phyloP scores from a whole-genome alignment of 1,140 invertebrate species.

The Drosophila seguyi region DNA sequence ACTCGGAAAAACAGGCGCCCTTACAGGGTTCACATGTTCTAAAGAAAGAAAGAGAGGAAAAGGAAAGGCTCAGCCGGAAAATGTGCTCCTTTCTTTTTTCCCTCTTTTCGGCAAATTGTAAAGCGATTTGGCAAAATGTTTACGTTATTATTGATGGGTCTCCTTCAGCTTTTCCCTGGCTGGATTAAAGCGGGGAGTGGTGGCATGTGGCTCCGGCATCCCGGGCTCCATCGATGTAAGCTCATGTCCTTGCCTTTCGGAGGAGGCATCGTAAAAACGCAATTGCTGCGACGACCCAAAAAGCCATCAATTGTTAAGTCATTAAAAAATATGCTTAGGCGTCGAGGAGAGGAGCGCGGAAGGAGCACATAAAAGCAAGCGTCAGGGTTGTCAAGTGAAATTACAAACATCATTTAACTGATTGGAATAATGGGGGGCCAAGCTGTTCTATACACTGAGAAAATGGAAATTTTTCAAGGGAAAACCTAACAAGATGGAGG shows the following conservation, averaged over 20 bases:
- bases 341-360: background rate
- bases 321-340: slow-evolving; percentile 66
- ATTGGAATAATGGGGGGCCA: slow-evolving; percentile 58
- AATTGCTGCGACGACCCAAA: slow-evolving; percentile 66
- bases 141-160: slow-evolving; percentile 74
- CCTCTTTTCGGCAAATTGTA: slow-evolving; percentile 60
- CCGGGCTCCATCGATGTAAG: slow-evolving; percentile 10
- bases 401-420: slow-evolving; percentile 80
- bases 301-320: slow-evolving; percentile 77
- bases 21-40: slow-evolving; percentile 2
- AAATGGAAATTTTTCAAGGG: background rate
- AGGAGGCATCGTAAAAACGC: slow-evolving; percentile 71
- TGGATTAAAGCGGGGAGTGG: slow-evolving; percentile 16
- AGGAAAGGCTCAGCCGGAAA: slow-evolving; percentile 47
- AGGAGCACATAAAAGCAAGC: slow-evolving; percentile 21
- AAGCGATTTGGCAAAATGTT: slow-evolving; percentile 78
- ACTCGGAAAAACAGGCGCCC: slow-evolving; percentile 19
- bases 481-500: background rate
- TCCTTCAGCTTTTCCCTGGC: background rate
- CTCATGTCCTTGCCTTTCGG: slow-evolving; percentile 49
- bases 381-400: slow-evolving; percentile 63
- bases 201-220: background rate
- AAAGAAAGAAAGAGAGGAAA: background rate
- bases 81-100: slow-evolving; percentile 35
- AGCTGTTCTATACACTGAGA: slow-evolving; percentile 26